Conservation (phyloP, 2,113 vertebrate genomes). For the Parus major region DNA sequence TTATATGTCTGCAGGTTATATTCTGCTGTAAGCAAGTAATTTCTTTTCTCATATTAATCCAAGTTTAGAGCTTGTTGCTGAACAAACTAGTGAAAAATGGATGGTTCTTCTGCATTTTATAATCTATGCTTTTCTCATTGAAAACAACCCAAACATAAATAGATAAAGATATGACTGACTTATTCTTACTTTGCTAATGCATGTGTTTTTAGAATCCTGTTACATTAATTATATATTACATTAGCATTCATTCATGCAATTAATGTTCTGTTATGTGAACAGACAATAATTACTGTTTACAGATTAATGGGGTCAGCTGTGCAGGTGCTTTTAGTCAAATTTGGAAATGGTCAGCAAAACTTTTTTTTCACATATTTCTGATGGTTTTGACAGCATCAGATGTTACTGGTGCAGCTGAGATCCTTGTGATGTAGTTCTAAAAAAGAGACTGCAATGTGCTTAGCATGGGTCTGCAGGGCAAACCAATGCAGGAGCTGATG, state of each 20-base stretch:
- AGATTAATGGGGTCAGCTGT: neutral
- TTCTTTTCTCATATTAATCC: neutral
- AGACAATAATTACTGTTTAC: neutral
- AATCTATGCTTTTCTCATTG: neutral
- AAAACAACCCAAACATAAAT: neutral
- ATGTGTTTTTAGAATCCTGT: neutral
- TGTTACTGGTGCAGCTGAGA: neutral
- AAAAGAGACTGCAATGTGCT: neutral
- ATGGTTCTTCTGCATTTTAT: neutral
- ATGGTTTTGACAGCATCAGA: neutral
- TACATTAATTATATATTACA: slow-evolving; percentile 7
- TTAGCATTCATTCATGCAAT: neutral
- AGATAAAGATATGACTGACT: neutral
- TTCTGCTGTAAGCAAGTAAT: neutral
- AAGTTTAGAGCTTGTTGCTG: neutral
- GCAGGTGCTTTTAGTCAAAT: neutral
- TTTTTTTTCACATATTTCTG: neutral
- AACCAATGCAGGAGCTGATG: neutral
- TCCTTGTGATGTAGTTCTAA: neutral
- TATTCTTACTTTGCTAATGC: neutral
- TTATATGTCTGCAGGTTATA: neutral
- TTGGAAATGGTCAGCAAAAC: neutral
- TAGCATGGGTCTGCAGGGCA: neutral
- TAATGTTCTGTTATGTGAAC: neutral
- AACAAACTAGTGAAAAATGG: neutral